phyloP scores from a whole-genome alignment of 1,140 invertebrate genomes.

The Acromyrmex echinatior region DNA sequence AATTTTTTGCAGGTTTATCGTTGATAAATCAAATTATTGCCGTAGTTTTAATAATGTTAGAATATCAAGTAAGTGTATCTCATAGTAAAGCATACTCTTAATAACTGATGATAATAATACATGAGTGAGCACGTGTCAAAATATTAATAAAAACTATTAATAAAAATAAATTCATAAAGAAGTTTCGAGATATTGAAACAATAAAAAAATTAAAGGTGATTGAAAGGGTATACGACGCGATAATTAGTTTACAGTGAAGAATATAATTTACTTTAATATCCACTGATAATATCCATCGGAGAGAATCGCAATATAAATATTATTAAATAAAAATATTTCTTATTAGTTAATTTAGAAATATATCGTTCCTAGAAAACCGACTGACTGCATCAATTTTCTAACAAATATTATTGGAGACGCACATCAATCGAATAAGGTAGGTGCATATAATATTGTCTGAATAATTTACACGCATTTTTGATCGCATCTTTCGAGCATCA shows the following conservation, averaged over 20 bases:
- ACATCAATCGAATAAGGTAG: too few species aligned
- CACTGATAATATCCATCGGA: too few species aligned
- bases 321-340: not conserved
- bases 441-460: not conserved
- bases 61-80: not conserved
- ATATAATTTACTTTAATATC: too few species aligned
- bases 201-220: too few species aligned
- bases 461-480: not conserved
- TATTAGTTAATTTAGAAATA: not conserved
- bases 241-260: too few species aligned
- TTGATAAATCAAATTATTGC: constrained; percentile 12
- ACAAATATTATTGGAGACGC: too few species aligned
- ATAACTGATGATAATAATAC: not conserved
- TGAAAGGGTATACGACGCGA: too few species aligned
- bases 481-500: not conserved
- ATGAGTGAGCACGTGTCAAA: not conserved
- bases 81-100: not conserved
- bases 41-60: not conserved
- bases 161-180: too few species aligned
- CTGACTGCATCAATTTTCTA: not conserved
- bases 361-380: not conserved
- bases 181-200: too few species aligned
- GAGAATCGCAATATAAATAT: too few species aligned
- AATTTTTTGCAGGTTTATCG: constrained; percentile 26
- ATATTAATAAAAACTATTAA: not conserved